Conservation (phyloP, 2,113 vertebrate genomes). For the Sebastes fasciatus region DNA sequence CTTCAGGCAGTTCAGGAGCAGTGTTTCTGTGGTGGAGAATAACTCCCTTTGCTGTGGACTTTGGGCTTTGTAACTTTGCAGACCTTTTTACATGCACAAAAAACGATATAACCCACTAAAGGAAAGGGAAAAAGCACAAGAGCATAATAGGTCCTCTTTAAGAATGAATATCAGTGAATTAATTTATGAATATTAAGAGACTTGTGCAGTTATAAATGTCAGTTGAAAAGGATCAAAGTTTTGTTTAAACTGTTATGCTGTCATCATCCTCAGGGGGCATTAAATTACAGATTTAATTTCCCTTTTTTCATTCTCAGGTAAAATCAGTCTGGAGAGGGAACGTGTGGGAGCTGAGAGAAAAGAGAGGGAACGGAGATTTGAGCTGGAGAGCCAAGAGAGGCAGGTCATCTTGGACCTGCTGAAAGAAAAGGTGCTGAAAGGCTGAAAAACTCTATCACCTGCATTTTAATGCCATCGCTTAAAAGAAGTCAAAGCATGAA, state of each 20-base stretch:
- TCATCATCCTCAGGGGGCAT: not conserved
- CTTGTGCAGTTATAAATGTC: not conserved
- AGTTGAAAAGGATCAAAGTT: not conserved
- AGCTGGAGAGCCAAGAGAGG: conserved; percentile 86
- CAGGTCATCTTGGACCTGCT: conserved; percentile 86
- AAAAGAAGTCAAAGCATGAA: not conserved
- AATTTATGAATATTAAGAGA: not conserved
- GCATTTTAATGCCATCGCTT: not conserved
- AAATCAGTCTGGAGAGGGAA: conserved; percentile 84
- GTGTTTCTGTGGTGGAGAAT: too few relatives aligned
- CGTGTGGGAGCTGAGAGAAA: conserved; percentile 82
- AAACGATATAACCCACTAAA: too few relatives aligned
- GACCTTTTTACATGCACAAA: too few relatives aligned
- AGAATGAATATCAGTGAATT: not conserved
- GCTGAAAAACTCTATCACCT: conserved; percentile 52
- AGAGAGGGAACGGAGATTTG: conserved; percentile 83
- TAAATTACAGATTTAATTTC: not conserved
- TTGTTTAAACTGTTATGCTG: not conserved
- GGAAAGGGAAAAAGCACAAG: too few relatives aligned
- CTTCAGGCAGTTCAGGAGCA: too few relatives aligned
- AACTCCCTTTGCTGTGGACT: too few relatives aligned
- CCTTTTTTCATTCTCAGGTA: conserved; percentile 55
- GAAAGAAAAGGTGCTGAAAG: conserved; percentile 85
- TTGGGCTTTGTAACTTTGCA: too few relatives aligned
- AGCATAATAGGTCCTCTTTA: not conserved